Evolutionary conservation across 2,113 vertebrate species (phyloP).

Genomic region (Suricata suricatta): DNA sequence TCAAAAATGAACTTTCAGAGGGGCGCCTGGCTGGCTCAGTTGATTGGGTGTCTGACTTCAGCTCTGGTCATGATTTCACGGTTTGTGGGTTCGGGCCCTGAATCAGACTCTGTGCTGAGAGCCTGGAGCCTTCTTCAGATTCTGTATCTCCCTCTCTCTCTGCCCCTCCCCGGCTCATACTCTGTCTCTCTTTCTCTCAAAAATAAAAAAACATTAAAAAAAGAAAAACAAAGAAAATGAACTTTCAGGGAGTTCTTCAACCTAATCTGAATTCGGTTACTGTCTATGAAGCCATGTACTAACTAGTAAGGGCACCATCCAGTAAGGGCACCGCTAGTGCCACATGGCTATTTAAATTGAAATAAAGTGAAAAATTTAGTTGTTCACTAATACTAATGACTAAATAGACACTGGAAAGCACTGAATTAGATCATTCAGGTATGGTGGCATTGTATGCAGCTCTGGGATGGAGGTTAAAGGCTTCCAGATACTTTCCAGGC

Average conservation of each 20-base stretch:
- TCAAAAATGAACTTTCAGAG: conserved; percentile 24
- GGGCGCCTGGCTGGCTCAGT: no score
- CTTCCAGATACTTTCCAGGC: background rate
- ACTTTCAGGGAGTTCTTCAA: background rate
- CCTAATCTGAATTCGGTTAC: conserved; percentile 1
- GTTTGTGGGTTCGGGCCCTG: no score
- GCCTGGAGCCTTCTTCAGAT: no score
- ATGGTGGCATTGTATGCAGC: background rate
- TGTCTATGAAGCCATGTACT: background rate
- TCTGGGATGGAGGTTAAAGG: background rate
- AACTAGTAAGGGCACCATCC: background rate
- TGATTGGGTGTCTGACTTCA: no score
- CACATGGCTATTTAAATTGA: background rate
- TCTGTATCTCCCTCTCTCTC: no score
- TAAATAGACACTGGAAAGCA: background rate
- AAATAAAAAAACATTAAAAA: no score
- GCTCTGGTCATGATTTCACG: no score
- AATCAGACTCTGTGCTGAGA: no score
- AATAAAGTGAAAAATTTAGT: background rate
- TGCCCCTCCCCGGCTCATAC: no score
- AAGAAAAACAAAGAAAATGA: background rate
- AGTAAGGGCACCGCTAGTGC: background rate
- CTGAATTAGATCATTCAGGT: background rate
- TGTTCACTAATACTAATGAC: background rate
- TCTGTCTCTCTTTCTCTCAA: no score